A percentile compares a stretch with the other conserved stretches of the same genome.
Evolutionary conservation across 2,888 invertebrate genomes (phyloP).

Genomic region (Phlogophora meticulosa): DNA sequence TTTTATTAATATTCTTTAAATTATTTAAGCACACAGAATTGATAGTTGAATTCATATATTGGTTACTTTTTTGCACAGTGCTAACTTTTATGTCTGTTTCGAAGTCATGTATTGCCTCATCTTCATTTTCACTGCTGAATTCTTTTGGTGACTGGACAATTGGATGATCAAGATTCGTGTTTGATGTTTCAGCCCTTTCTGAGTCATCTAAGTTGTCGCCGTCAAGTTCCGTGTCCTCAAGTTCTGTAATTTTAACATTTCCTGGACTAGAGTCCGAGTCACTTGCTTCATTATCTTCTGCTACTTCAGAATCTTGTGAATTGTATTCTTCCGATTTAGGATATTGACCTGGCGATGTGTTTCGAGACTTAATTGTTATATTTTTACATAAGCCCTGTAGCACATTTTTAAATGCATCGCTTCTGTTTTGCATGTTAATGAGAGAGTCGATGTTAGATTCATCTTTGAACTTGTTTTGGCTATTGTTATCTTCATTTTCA

Average conservation of each 20-base stretch:
- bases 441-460: conserved; percentile 54
- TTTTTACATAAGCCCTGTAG: conserved; percentile 82
- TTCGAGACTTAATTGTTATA: conserved; percentile 82
- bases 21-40: conserved; percentile 71
- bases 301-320: conserved; percentile 64
- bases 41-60: conserved; percentile 54
- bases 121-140: conserved; percentile 71
- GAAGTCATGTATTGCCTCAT: conserved; percentile 71
- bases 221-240: conserved; percentile 62
- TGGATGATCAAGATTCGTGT: conserved; percentile 63
- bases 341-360: conserved; percentile 71
- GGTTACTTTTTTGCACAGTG: conserved; percentile 67
- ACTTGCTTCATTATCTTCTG: conserved; percentile 65
- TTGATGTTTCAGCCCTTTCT: conserved; percentile 58
- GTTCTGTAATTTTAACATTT: conserved; percentile 81
- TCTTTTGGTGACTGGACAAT: conserved; percentile 78
- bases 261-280: conserved; percentile 72
- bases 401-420: conserved; percentile 73
- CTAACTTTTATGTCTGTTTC: conserved; percentile 73
- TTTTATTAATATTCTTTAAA: conserved; percentile 78
- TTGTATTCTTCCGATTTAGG: conserved; percentile 63
- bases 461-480: conserved; percentile 45
- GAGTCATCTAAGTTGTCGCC: conserved; percentile 69
- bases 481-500: conserved; percentile 53
- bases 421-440: conserved; percentile 52